Conservation (phyloP, 2,888 invertebrate genomes). For the Lagria hirta region DNA sequence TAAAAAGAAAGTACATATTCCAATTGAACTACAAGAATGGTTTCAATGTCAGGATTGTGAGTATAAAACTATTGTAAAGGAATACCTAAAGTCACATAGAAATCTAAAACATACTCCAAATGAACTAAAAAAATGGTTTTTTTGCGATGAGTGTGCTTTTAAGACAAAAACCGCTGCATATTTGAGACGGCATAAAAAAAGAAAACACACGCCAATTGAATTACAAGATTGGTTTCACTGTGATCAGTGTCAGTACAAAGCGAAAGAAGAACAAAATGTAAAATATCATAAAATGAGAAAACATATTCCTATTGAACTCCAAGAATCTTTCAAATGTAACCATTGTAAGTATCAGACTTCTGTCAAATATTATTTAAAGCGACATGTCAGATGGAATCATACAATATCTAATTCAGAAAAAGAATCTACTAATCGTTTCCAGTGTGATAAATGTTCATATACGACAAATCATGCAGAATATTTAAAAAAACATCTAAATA, state of each 20-base stretch:
- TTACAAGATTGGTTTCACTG: slow-evolving; percentile 2
- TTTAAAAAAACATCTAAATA: too few relatives aligned
- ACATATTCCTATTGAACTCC: too few relatives aligned
- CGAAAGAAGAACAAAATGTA: neutral
- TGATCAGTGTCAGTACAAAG: slow-evolving; percentile 1
- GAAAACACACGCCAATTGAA: neutral
- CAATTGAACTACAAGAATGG: neutral
- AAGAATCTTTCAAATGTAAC: too few relatives aligned
- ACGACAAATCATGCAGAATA: too few relatives aligned
- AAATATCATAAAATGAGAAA: neutral
- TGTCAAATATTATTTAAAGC: too few relatives aligned
- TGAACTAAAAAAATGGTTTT: slow-evolving; percentile 1
- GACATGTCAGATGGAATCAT: too few relatives aligned
- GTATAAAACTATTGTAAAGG: neutral
- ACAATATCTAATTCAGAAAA: too few relatives aligned
- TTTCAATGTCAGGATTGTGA: slow-evolving; percentile 1
- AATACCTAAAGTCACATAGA: slow-evolving; percentile 1
- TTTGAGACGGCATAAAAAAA: slow-evolving; percentile 1
- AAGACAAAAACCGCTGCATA: neutral
- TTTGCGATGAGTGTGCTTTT: slow-evolving; percentile 1
- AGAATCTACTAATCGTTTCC: too few relatives aligned
- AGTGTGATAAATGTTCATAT: too few relatives aligned
- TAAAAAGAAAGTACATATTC: neutral
- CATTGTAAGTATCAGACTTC: too few relatives aligned
- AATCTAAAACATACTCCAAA: neutral